A percentile compares a stretch with the other conserved stretches of the same genome.
phyloP scores from a whole-genome alignment of 2,797 vertebrate genomes.

The Scomberomorus guttatus region DNA sequence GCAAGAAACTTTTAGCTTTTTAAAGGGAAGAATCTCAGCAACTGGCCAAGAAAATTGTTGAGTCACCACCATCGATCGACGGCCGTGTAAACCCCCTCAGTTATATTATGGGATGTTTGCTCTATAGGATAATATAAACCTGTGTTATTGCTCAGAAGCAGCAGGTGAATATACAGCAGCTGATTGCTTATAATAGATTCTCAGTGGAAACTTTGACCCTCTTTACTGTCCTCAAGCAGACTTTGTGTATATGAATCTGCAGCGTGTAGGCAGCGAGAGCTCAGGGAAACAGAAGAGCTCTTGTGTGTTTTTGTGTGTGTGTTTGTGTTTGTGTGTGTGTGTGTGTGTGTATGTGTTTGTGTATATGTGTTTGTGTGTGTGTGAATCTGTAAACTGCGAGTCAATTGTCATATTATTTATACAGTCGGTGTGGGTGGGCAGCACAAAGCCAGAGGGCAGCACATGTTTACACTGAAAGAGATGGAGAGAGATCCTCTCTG shows the following conservation, averaged over 20 bases:
- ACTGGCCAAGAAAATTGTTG: background rate
- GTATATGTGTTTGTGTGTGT: background rate
- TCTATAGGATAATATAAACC: constrained; percentile 1
- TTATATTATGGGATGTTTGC: background rate
- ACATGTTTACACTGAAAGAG: constrained; percentile 57
- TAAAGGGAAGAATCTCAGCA: no score
- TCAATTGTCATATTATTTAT: constrained; percentile 62
- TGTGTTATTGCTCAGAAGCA: background rate
- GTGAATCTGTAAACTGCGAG: constrained; percentile 32
- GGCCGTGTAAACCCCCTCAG: background rate
- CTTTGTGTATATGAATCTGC: constrained; percentile 27
- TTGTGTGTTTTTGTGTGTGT: constrained; percentile 4
- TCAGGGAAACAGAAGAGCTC: constrained; percentile 20
- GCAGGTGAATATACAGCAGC: constrained; percentile 14
- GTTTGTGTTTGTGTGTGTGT: no score
- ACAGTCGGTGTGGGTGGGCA: constrained; percentile 57
- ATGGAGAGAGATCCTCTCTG: constrained; percentile 30
- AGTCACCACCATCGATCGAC: constrained; percentile 28
- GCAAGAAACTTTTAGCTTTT: background rate
- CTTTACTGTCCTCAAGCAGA: constrained; percentile 46
- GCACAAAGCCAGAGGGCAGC: constrained; percentile 57
- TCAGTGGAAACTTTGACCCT: constrained; percentile 51
- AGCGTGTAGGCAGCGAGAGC: constrained; percentile 53
- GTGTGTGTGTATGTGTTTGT: no score
- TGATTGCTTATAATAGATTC: constrained; percentile 34